A percentile compares a stretch with the other conserved stretches of the same genome.
Conservation (phyloP, 35 echinoderm and acorn worm genomes). For the Heliocidaris tuberculata region DNA sequence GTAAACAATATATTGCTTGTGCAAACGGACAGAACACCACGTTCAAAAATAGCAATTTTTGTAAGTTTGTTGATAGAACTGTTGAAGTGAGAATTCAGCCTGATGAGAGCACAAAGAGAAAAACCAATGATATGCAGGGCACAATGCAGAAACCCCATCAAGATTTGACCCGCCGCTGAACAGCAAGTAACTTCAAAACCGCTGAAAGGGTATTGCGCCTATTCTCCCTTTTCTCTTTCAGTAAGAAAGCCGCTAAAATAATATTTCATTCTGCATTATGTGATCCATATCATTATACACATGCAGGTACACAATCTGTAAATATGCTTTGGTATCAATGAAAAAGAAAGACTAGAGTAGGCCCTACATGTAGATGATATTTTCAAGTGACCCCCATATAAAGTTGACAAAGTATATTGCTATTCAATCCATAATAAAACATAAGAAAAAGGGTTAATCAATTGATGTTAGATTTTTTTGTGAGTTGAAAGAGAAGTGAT, state of each 20-base stretch:
- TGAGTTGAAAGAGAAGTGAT: too few relatives aligned
- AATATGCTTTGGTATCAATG: neutral
- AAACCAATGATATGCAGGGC: neutral
- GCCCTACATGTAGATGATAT: neutral
- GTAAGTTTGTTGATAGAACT: neutral
- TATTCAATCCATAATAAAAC: neutral
- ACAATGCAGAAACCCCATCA: constrained; percentile 25
- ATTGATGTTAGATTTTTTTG: too few relatives aligned
- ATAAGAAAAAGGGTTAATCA: neutral
- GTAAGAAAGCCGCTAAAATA: constrained; percentile 6
- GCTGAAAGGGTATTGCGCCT: neutral
- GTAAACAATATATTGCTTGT: neutral
- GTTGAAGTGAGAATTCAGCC: neutral
- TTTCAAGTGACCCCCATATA: neutral
- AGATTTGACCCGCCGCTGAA: neutral
- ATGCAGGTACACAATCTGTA: neutral
- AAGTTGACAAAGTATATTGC: neutral
- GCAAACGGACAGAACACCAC: neutral
- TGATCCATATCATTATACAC: neutral
- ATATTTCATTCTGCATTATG: constrained; percentile 12
- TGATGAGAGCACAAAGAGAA: neutral
- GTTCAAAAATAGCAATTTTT: neutral
- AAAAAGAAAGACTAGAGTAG: neutral
- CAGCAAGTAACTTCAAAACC: neutral
- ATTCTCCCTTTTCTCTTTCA: neutral